Evolutionary conservation across 2,797 vertebrate genomes (phyloP), one percentile per base, ranked within the genome.

Genomic region (Sphenopsis melanotis): DNA sequence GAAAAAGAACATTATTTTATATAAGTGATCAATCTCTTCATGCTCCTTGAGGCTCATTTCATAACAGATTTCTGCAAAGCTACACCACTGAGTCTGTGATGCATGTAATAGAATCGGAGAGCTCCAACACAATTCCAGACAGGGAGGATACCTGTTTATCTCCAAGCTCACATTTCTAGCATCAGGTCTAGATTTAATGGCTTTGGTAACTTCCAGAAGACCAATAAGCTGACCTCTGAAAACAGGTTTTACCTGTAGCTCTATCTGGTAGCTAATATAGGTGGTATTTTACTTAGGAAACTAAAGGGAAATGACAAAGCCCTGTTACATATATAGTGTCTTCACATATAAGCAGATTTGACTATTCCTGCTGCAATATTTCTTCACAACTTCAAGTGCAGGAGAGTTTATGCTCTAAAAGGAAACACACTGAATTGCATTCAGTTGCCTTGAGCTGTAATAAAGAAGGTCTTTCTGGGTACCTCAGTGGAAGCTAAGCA

Each of bases 1-100:
- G 80, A 94, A 90, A 96, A 96, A 97, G 95, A 97, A 93, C 93
- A 97, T 97, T 97, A 97, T 96, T 98, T 97, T 93, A 97, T 95
- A 97, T 91, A 97, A 97, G 96, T 93, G 78, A 97, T 97, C 95
- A 97, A 97, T 97, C 96, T 97, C 59, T 96, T 96, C 56, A 47
- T 83, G 81, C 95, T 94, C 92, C 94, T 96, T 49, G 36, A 92
- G 82, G 94, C 87, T 97, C 91, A 91, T 96, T 97, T 97, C 68
- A 94, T 88, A 97, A 75, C 63, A 89, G 89, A 83, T 96, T 97
- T 98, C 94, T 95, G 83, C 87, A 95, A 96, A 90, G 83, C 75
- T 94, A 95, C 66, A 95, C 92, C 81, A 94, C 81, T 72, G 93
- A 97, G 78, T 90, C 94, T 95, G 84, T 87, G 94, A 96, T 93